Percentiles rank a stretch among this genome's conserved stretches.
These are phyloP conservation scores for Cisticola juncidis DNA, from an alignment of 2,113 vertebrate genomes.

Conservation along the genomic window DNA sequence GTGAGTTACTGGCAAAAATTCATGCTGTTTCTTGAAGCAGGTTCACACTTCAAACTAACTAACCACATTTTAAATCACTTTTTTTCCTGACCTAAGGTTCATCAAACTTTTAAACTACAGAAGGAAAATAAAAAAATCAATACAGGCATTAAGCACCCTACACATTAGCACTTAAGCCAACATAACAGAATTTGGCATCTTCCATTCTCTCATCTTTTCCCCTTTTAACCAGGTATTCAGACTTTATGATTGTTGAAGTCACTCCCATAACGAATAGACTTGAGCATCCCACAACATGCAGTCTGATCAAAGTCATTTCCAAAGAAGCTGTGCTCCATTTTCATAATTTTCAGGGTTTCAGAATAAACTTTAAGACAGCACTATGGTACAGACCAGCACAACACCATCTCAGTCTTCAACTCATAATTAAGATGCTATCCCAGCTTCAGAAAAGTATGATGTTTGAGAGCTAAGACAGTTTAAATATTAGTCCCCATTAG, in stretches of 20 bases:
- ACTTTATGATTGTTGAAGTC: neutral
- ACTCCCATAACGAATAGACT: neutral
- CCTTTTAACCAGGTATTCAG: neutral
- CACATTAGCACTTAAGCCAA: neutral
- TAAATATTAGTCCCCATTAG: neutral
- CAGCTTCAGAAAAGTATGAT: neutral
- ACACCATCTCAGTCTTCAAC: neutral
- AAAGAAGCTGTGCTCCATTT: neutral
- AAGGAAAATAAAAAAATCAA: neutral
- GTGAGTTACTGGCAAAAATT: neutral
- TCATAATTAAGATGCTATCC: neutral
- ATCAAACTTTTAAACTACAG: neutral
- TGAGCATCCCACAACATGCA: neutral
- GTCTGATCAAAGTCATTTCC: neutral
- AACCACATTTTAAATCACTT: neutral
- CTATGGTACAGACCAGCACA: neutral
- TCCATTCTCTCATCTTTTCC: neutral
- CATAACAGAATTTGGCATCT: neutral
- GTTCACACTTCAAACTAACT: neutral
- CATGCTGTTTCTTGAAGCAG: neutral
- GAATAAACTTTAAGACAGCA: neutral
- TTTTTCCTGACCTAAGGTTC: neutral
- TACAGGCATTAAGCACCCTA: neutral
- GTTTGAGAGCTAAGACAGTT: neutral
- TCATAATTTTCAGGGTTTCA: neutral